phyloP scores from a whole-genome alignment of 2,888 invertebrate species.

The Beris chalybata region DNA sequence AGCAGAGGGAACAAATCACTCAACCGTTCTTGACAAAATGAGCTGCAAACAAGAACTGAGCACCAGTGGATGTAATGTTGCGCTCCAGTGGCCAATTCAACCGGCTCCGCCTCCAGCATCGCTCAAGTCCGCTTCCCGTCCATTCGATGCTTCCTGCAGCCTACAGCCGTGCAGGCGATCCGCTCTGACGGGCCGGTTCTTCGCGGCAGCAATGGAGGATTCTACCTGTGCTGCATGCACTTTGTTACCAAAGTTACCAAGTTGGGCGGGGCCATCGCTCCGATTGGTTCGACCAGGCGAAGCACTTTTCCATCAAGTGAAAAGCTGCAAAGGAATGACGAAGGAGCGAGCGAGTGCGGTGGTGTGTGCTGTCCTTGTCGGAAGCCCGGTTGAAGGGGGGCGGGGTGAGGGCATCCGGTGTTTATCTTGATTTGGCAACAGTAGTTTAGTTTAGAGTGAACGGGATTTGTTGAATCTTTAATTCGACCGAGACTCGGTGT shows the following conservation, averaged over 20 bases:
- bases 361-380: no score
- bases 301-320: no score
- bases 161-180: not conserved
- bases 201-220: conserved; percentile 28
- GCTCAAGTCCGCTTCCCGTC: not conserved
- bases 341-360: no score
- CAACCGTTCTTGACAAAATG: conserved; percentile 31
- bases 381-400: not conserved
- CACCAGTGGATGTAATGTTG: conserved; percentile 3
- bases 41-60: conserved; percentile 25
- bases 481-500: conserved; percentile 24
- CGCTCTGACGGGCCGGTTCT: conserved; percentile 7
- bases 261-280: not conserved
- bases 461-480: conserved; percentile 40
- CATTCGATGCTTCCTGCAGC: no score
- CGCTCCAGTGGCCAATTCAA: not conserved
- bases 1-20: conserved; percentile 10
- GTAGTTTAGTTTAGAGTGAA: conserved; percentile 38
- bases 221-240: not conserved
- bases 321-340: no score
- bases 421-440: conserved; percentile 41
- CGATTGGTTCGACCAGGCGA: conserved; percentile 31
- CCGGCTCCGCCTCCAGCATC: conserved; percentile 11
- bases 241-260: not conserved
- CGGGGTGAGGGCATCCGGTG: conserved; percentile 20